These are phyloP conservation scores for Panthera tigris DNA, from an alignment of 2,113 vertebrate genomes.

Conservation along the genomic window DNA sequence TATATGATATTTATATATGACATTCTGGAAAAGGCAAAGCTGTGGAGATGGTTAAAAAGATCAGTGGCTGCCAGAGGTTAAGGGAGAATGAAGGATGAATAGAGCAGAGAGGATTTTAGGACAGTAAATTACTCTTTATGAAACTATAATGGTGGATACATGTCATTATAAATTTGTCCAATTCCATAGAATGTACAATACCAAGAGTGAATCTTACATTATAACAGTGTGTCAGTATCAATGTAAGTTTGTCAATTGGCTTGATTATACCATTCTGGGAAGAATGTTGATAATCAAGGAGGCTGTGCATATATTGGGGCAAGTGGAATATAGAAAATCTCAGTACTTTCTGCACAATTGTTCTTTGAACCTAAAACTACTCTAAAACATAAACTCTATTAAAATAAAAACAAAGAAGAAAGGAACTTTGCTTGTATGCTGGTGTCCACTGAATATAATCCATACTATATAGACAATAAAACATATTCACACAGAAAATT, in stretches of 20 bases:
- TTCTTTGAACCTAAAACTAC: not conserved
- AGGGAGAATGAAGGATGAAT: not conserved
- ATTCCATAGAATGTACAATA: not conserved
- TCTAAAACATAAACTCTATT: not conserved
- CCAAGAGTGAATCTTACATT: not conserved
- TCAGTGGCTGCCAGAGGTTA: not conserved
- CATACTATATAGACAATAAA: not conserved
- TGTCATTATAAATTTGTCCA: not conserved
- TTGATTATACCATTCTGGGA: not conserved
- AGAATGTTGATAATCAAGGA: not conserved
- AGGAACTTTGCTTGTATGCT: not conserved
- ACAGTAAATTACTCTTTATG: not conserved
- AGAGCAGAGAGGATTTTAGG: not conserved
- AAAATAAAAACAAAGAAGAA: not conserved
- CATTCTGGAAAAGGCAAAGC: not conserved
- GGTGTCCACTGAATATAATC: not conserved
- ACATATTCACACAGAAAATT: not conserved
- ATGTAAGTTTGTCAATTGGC: not conserved
- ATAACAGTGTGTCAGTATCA: not conserved
- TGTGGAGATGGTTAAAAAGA: not conserved
- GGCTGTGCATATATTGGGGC: not conserved
- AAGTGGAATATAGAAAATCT: not conserved
- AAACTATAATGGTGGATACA: not conserved
- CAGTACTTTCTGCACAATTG: not conserved
- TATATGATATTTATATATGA: not conserved